Base-by-base conservation (phyloP, 1,140 invertebrate species). In the Formica exsecta region DNA sequence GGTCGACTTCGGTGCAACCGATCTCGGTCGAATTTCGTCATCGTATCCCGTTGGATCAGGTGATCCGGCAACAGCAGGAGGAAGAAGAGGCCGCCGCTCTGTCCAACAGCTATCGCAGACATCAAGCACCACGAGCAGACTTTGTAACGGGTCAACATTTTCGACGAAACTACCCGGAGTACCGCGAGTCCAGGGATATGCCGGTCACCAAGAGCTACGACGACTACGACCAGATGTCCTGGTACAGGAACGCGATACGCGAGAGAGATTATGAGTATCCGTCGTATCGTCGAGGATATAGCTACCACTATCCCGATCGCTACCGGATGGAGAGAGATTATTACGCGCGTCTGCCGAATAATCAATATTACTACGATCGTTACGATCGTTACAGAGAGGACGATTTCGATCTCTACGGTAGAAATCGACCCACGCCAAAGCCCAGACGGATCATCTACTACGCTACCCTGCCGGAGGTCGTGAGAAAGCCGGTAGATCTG, bases 371-470 rank as follows among this genome's bases (percentile, higher is more conserved):
- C 68, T 86, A 76, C 19, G 77, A 81, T 71, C 77, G 77, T 59
- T 92, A 94, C 41, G 92, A 95, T 79, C 92, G 92, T 19, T 94
- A 95, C 85, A 90, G 93, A 5, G 88, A 93, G 7, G 92, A 94
- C 4, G 90, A 91, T 13, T 79, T 93, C n/a, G 92, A 94, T 75
- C 70, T 92, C 3, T 94, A 94, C 74, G 89, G 91, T 0, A 90
- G 94, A 51, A 89, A 87, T 16, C 91, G 93, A 77, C 87, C 92
- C 0, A 90, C 92, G 0, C 92, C 93, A 0, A 95, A 94, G 57
- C 94, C 94, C 0, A 95, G 93, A 64, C 92, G 95, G 66, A 95
- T 96, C 19, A 95, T 96, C 59, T 96, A 96, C 74, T 96, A 96
- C 54, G 95, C 95, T 0, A 95, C 93, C 0, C 83, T 96, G 1